These are phyloP conservation scores for Trichechus manatus DNA, from an alignment of 2,113 vertebrate species.

Conservation along the genomic window DNA sequence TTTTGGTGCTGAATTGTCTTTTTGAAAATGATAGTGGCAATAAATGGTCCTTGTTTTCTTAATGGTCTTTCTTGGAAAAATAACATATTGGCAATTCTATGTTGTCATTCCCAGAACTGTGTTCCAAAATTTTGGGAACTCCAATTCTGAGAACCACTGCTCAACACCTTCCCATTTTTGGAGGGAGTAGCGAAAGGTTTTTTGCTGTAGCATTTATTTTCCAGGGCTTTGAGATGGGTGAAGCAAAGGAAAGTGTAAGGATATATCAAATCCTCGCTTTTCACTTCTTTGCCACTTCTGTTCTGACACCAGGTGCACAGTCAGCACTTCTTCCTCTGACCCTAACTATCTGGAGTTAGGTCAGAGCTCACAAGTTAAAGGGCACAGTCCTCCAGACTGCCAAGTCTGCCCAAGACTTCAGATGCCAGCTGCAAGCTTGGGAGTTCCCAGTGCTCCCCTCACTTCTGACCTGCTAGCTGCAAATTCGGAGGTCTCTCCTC, in stretches of 20 bases:
- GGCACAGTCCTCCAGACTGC: not conserved
- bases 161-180: not conserved
- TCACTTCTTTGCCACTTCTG: not conserved
- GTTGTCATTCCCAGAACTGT: not conserved
- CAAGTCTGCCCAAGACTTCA: not conserved
- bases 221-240: not conserved
- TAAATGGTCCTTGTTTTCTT: constrained; percentile 10
- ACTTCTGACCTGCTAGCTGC: not conserved
- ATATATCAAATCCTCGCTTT: not conserved
- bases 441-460: not conserved
- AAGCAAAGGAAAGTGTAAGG: not conserved
- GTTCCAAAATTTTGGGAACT: not conserved
- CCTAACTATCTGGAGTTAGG: not conserved
- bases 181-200: not conserved
- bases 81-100: not conserved
- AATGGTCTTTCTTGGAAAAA: constrained; percentile 16
- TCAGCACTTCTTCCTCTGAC: not conserved
- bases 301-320: not conserved
- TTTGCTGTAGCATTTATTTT: not conserved
- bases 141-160: constrained; percentile 25
- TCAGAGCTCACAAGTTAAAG: not conserved
- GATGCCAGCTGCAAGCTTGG: not conserved
- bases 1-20: constrained; percentile 1
- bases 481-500: not conserved
- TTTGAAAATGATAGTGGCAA: constrained; percentile 23